Base-by-base conservation (phyloP, 2,113 vertebrate species). In the Sardina pilchardus region DNA sequence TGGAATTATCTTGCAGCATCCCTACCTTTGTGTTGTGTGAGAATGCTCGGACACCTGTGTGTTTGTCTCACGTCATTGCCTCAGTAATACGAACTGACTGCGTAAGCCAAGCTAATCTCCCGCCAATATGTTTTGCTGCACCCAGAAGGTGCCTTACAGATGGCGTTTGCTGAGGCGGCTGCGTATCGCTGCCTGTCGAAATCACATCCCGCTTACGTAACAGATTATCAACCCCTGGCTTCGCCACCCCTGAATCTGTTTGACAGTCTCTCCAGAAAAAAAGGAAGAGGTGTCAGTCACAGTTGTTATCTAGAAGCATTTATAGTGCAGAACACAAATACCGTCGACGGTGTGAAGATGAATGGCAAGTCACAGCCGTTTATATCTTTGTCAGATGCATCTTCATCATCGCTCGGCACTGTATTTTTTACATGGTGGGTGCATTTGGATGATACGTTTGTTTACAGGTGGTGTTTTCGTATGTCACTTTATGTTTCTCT, bases 81-180 rank as follows among this genome's bases (percentile, higher is more conserved):
- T 50, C 75, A 36, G 43, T 67, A 21, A 86, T 59, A 17, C 43
- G 7, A 81, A 59, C 56, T 71, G 84, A 81, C 84, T 86, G 19
- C 26, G 24, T 84, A 71, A 84, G 85, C 53, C 45, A 53, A 86
- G 82, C 39, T 86, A 21, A 84, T 82, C 82, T 87, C 86, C 42
- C 71, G 2, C 75, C 86, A 85, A 63, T 87, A 83, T 90, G 87
- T 63, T 87, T 56, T 30, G 26, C 71, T 63, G 59, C 34, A n/a
- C 87, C 80, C 86, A 87, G 85, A 87, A 91, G 88, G 82, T 88
- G 87, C 83, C 9, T 84, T 85, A 21, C 85, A 90, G 86, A 91
- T 89, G 89, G 83, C 81, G 85, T 75, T 30, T 45, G 83, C 21
- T 82, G 30, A 16, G 43, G 44, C 43, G 59, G 24, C 53, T 82